A percentile compares a stretch with the other conserved stretches of the same genome.
Evolutionary conservation across 2,797 vertebrate genomes (phyloP).

Genomic region (Ctenopoma multispine): DNA sequence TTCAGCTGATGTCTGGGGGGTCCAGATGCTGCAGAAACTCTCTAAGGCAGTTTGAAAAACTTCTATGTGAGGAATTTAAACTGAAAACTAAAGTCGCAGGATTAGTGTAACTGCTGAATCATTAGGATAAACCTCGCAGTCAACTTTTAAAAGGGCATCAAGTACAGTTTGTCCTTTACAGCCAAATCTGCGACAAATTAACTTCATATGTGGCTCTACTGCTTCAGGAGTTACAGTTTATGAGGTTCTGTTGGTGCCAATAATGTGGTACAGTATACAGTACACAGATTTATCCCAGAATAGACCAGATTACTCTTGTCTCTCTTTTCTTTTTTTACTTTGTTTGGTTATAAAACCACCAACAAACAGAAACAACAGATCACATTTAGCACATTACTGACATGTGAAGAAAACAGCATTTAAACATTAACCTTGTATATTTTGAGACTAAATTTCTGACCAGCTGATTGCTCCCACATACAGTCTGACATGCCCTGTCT

Average conservation of each 20-base stretch:
- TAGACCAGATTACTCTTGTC: background rate
- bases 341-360: too few species aligned
- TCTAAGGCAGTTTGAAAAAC: slow-evolving; percentile 46
- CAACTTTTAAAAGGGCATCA: slow-evolving; percentile 20
- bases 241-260: background rate
- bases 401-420: too few species aligned
- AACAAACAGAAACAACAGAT: too few species aligned
- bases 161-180: slow-evolving; percentile 43
- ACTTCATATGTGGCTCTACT: slow-evolving; percentile 36
- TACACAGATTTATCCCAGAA: background rate
- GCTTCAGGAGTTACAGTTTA: slow-evolving; percentile 4
- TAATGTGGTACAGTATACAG: slow-evolving; percentile 1
- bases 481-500: too few species aligned
- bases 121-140: slow-evolving; percentile 30
- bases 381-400: too few species aligned
- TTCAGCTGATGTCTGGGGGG: slow-evolving; percentile 53
- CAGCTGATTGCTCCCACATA: too few species aligned
- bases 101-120: slow-evolving; percentile 44
- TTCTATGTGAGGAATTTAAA: slow-evolving; percentile 44
- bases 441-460: too few species aligned
- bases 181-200: slow-evolving; percentile 31
- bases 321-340: background rate
- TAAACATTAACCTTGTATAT: too few species aligned
- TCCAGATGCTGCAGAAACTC: slow-evolving; percentile 60
- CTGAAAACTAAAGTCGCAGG: slow-evolving; percentile 21